Conservation (phyloP, 2,797 vertebrate species). For the Liasis olivaceus region DNA sequence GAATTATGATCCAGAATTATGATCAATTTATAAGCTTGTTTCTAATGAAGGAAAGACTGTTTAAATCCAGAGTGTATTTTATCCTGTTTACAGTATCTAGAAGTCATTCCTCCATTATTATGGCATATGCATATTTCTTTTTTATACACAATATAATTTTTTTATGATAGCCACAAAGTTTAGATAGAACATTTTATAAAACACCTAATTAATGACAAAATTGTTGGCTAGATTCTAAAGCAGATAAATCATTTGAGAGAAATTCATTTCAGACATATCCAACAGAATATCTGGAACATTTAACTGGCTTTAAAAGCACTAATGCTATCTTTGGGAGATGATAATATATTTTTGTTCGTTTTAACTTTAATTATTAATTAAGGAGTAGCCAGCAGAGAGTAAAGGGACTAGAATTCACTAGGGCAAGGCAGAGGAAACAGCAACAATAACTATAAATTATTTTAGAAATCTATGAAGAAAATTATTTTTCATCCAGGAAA, state of each 20-base stretch:
- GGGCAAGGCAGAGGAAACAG: background rate
- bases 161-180: slow-evolving; percentile 19
- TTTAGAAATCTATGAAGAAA: background rate
- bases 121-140: background rate
- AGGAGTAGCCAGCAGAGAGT: slow-evolving; percentile 33
- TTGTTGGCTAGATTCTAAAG: background rate
- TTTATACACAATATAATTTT: background rate
- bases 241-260: slow-evolving; percentile 29
- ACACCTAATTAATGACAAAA: slow-evolving; percentile 17
- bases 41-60: background rate
- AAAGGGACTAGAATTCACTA: slow-evolving; percentile 15
- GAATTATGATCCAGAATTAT: slow-evolving; percentile 18
- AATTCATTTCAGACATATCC: slow-evolving; percentile 28
- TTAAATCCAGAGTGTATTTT: background rate
- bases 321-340: slow-evolving; percentile 25
- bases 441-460: background rate
- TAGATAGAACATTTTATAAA: slow-evolving; percentile 28
- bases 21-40: background rate
- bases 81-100: background rate
- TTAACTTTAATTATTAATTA: slow-evolving; percentile 45
- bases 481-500: background rate
- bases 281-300: slow-evolving; percentile 38
- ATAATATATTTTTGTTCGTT: slow-evolving; percentile 38
- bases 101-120: background rate
- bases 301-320: slow-evolving; percentile 26